Base-by-base conservation (phyloP, 2,797 vertebrate species). In the Sebastes variabilis region DNA sequence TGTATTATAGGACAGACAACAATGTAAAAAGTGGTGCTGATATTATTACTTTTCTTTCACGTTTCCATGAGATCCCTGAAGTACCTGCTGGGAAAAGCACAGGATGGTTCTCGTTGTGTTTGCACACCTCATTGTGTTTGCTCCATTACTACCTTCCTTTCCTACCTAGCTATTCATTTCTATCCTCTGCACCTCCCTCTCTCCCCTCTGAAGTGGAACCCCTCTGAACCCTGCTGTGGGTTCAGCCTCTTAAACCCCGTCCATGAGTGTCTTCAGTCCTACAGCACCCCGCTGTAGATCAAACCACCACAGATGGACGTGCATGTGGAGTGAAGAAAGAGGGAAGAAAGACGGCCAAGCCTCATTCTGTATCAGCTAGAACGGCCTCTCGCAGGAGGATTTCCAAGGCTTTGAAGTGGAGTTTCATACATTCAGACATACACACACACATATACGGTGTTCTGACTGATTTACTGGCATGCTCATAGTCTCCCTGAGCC, bases 331-430 rank as follows among this genome's bases (percentile, higher is more conserved):
- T 25, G 42, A 66, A 78, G 24, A 68, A 55, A 49, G 54, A 70
- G 64, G 25, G 42, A 66, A 78, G 27, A 68, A 55, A 52, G 62
- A 55, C 38, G 22, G 49, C 32, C 32, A 46, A 71, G 12, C 34
- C 29, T 83, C 30, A 13, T 64, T 76, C 65, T 76, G 32, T 60
- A 67, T 73, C 60, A 73, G 59, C 66, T 18, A 62, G 32, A 80
- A 74, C 6, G 25, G 34, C 27, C 74, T 80, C 38, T 58, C 2
- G 2, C 22, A 66, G 54, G 34, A 73, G 38, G 55, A 75, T 59
- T 24, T 69, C 61, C 36, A 58, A 75, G n/a, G 13, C 84, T 89
- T 91, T 92, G 88, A 88, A 88, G 79, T 85, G 13, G 25, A 58
- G 22, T 73, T 71, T 66, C 79, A 52, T 61, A 66, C 34, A 56